These are phyloP conservation scores for Phalacrocorax pelagicus DNA, from an alignment of 2,113 vertebrate genomes.

Conservation along the genomic window DNA sequence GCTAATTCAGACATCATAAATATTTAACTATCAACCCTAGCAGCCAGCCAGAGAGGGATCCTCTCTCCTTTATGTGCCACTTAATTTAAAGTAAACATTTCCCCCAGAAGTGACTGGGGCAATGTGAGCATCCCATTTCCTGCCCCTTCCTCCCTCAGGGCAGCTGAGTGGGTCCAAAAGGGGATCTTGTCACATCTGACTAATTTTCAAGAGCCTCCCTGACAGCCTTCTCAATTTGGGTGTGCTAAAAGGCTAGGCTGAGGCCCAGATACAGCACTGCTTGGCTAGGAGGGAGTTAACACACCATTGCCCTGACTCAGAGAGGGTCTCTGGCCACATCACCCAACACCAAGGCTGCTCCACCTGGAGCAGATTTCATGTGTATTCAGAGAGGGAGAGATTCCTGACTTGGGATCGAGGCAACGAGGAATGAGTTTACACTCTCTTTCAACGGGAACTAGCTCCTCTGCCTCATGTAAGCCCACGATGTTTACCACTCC, in stretches of 20 bases:
- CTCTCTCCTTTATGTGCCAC: constrained; percentile 65
- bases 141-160: constrained; percentile 45
- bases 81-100: constrained; percentile 78
- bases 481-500: background rate
- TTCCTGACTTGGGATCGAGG: background rate
- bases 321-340: background rate
- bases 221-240: background rate
- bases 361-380: background rate
- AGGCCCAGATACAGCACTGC: background rate
- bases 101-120: constrained; percentile 71
- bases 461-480: background rate
- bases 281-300: background rate
- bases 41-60: constrained; percentile 71
- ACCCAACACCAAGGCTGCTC: background rate
- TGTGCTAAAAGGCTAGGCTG: background rate
- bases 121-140: constrained; percentile 46
- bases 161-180: constrained; percentile 21
- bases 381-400: background rate
- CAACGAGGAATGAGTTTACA: background rate
- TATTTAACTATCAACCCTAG: constrained; percentile 81
- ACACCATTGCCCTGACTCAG: background rate
- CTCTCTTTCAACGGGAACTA: background rate
- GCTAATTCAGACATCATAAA: constrained; percentile 85
- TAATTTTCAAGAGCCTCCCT: constrained; percentile 12
- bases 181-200: background rate